Evolutionary conservation across 2,797 vertebrate species (phyloP).

Genomic region (Taenioides sp.): DNA sequence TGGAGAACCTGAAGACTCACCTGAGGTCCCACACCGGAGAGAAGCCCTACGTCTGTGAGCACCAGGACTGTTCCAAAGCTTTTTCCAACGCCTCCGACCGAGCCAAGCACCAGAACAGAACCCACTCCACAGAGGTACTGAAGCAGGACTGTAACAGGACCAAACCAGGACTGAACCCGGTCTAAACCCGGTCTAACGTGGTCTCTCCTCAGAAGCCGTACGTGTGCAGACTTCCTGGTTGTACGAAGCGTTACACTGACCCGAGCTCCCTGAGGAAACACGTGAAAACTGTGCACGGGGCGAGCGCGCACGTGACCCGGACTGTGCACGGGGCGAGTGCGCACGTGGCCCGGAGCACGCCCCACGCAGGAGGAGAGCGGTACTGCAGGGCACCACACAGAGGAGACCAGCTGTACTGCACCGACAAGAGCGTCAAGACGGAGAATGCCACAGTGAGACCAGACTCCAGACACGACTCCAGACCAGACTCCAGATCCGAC

Average conservation of each 20-base stretch:
- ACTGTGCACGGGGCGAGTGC: too few relatives aligned
- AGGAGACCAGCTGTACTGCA: slow-evolving; percentile 83
- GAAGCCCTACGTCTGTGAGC: slow-evolving; percentile 96
- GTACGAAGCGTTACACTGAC: slow-evolving; percentile 97
- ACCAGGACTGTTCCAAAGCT: slow-evolving; percentile 97
- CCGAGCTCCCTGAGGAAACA: slow-evolving; percentile 96
- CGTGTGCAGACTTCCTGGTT: slow-evolving; percentile 95
- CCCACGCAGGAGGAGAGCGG: slow-evolving; percentile 83
- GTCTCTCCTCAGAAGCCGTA: slow-evolving; percentile 89
- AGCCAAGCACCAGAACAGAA: slow-evolving; percentile 98
- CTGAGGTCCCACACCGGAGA: slow-evolving; percentile 97
- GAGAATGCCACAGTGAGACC: slow-evolving; percentile 88
- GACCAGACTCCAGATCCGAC: too few relatives aligned
- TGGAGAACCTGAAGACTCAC: slow-evolving; percentile 98
- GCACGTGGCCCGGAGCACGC: slow-evolving; percentile 38
- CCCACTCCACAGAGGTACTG: slow-evolving; percentile 89
- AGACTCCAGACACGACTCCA: too few relatives aligned
- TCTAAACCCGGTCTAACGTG: too few relatives aligned
- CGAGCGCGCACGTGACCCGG: slow-evolving; percentile 93
- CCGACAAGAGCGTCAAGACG: slow-evolving; percentile 87
- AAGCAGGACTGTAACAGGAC: not conserved
- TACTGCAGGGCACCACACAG: slow-evolving; percentile 62
- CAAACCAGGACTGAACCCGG: not conserved
- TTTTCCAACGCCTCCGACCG: slow-evolving; percentile 97
- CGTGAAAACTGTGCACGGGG: slow-evolving; percentile 95